phyloP scores from a whole-genome alignment of 2,113 vertebrate species.

The Rutilus rutilus region DNA sequence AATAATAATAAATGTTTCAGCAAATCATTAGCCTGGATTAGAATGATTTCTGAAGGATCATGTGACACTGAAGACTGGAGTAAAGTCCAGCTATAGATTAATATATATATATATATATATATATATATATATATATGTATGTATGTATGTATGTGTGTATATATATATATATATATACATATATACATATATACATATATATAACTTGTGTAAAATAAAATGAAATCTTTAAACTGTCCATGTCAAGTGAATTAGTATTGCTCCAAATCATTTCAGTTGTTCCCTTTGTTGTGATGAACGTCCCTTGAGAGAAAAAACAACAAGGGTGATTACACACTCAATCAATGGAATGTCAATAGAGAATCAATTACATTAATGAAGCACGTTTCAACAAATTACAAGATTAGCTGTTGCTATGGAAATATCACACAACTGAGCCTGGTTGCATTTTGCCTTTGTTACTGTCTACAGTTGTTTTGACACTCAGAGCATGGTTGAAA shows the following conservation, averaged over 20 bases:
- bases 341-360: background rate
- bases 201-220: background rate
- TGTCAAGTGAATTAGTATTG: background rate
- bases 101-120: no score
- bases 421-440: background rate
- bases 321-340: background rate
- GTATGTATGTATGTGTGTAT: no score
- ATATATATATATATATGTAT: rapidly evolving
- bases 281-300: background rate
- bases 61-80: no score
- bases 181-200: no score
- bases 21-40: no score
- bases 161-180: no score
- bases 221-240: background rate
- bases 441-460: background rate
- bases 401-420: constrained; percentile 37
- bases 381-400: constrained; percentile 5
- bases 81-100: no score
- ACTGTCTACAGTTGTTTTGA: background rate
- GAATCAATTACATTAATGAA: constrained; percentile 16
- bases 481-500: background rate
- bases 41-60: no score
- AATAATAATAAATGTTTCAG: no score
- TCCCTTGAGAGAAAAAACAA: background rate
- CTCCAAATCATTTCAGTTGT: background rate